Conservation (phyloP, 2,113 vertebrate genomes). For the Nymphicus hollandicus region DNA sequence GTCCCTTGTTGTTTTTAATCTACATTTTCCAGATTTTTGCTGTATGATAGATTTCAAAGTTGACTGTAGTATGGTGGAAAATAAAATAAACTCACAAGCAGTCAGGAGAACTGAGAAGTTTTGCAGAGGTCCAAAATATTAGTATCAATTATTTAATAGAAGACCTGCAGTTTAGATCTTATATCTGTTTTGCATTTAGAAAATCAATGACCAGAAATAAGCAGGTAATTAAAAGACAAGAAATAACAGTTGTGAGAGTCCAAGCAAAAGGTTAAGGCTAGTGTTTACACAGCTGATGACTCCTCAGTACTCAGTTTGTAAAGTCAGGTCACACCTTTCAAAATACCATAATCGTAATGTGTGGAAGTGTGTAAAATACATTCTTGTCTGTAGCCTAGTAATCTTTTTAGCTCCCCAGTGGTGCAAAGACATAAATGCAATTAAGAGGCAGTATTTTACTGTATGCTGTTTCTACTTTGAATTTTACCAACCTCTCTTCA, state of each 20-base stretch:
- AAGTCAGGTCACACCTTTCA: neutral
- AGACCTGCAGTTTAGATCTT: neutral
- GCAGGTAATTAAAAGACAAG: neutral
- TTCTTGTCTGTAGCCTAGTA: neutral
- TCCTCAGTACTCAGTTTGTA: neutral
- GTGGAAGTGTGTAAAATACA: neutral
- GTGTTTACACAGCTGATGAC: neutral
- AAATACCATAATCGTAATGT: neutral
- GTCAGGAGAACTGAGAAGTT: neutral
- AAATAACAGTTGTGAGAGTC: neutral
- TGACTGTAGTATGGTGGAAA: conserved; percentile 11
- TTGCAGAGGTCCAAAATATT: neutral
- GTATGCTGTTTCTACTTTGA: neutral
- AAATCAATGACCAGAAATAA: neutral
- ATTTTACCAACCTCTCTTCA: neutral
- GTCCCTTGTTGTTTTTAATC: conserved; percentile 21
- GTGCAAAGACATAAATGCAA: neutral
- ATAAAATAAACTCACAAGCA: conserved; percentile 6
- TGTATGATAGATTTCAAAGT: conserved; percentile 27
- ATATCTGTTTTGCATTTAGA: neutral
- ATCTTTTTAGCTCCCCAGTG: neutral
- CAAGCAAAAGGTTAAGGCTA: neutral
- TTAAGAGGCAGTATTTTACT: neutral
- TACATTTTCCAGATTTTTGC: neutral
- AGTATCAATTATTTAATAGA: neutral